Evolutionary conservation across 1,140 invertebrate genomes (phyloP), one percentile per base, ranked within the genome.

Genomic region (Druon quercuslanigerum): DNA sequence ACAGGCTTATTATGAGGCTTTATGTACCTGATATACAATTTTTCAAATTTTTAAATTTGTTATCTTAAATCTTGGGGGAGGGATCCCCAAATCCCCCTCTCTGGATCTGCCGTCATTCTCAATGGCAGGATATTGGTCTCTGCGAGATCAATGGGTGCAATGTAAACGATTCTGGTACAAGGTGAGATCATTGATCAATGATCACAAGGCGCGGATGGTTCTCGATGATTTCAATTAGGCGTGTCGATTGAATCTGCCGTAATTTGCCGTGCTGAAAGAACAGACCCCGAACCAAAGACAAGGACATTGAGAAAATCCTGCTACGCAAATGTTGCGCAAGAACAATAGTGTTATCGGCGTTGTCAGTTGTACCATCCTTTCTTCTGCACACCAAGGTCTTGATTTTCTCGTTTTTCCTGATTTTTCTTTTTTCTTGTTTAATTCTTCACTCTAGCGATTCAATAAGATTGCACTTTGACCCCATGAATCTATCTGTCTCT

Each of bases 121-220:
- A 66, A 33, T 66, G 60, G 25, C 60, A 66, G 60, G 60, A 66
- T 66, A 66, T 40, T 66, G 60, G 25, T 66, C 40, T 66, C 46
- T 66, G 40, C 16, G 33, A 66, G 40, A 66, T 66, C 60, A 66
- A 66, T 66, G 60, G 25, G 46, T 66, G 25, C 33, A 66, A 66
- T 66, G 60, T 66, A 40, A 66, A 66, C 33, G 60, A 66, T 66
- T 66, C 60, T 66, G 25, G 60, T 16, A 66, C 60, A 66, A 66
- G 60, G 60, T 66, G 60, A 66, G 60, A 66, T 25, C 60, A 66
- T 40, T 40, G 25, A 66, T 25, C 25, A 66, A 40, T 66, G 57
- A 66, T 66, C 33, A 40, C 60, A 66, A 25, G 60, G 46, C 60
- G 33, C 60, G 33, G 60, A 66, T 66, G 60, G 11, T 14, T 66